Conservation (phyloP, 2,113 vertebrate species). For the Bubalus kerabau region DNA sequence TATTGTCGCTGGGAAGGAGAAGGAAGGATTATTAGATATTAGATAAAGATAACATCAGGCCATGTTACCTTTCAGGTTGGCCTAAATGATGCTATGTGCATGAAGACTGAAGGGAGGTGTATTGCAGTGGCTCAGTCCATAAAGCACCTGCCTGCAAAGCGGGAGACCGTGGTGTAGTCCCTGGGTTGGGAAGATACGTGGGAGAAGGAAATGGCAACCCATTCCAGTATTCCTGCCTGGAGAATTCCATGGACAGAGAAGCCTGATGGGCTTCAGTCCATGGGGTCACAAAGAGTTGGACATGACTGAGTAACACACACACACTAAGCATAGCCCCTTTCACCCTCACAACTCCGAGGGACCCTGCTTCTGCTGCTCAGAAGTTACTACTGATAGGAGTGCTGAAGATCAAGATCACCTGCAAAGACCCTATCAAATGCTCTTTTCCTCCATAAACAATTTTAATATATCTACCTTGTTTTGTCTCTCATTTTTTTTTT, state of each 20-base stretch:
- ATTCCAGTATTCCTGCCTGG: neutral
- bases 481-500: neutral
- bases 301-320: neutral
- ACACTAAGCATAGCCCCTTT: neutral
- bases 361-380: neutral
- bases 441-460: neutral
- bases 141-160: neutral
- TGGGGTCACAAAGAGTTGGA: neutral
- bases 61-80: neutral
- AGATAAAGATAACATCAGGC: neutral
- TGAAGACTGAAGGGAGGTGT: neutral
- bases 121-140: neutral
- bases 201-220: neutral
- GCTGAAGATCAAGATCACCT: neutral
- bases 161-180: neutral
- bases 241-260: neutral
- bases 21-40: neutral
- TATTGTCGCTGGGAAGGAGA: neutral
- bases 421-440: neutral
- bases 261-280: neutral
- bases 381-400: neutral
- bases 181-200: neutral
- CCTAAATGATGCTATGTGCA: neutral
- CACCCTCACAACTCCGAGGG: neutral
- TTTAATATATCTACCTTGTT: constrained; percentile 21